Conservation (phyloP, 2,113 vertebrate species). For the Limnothrissa miodon region DNA sequence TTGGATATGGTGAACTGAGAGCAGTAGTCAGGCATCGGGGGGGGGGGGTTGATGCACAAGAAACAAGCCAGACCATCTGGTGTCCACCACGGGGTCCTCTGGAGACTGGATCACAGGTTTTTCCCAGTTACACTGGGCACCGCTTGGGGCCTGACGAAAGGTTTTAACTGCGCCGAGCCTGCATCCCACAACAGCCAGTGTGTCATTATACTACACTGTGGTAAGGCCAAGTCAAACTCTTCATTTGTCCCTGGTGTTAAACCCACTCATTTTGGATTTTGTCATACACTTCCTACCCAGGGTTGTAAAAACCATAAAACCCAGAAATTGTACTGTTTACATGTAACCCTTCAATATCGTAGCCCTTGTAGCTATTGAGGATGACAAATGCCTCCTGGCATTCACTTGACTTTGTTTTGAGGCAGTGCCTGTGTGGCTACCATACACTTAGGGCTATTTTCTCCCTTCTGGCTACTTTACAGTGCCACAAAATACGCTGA, state of each 20-base stretch:
- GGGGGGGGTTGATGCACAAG: slow-evolving; percentile 36
- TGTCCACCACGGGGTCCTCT: slow-evolving; percentile 29
- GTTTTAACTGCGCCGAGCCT: slow-evolving; percentile 54
- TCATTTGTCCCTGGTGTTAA: slow-evolving; percentile 74
- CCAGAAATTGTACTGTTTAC: slow-evolving; percentile 75
- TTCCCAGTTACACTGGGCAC: slow-evolving; percentile 43
- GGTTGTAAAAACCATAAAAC: slow-evolving; percentile 74
- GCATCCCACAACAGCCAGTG: slow-evolving; percentile 57
- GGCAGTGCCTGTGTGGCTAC: slow-evolving; percentile 57
- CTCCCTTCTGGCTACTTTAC: slow-evolving; percentile 53
- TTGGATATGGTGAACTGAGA: slow-evolving; percentile 54
- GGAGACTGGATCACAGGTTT: slow-evolving; percentile 41
- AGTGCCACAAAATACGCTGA: slow-evolving; percentile 51
- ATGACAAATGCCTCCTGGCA: slow-evolving; percentile 67
- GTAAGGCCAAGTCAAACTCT: slow-evolving; percentile 68
- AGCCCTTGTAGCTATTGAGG: slow-evolving; percentile 59
- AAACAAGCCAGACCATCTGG: slow-evolving; percentile 9
- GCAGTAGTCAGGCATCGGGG: slow-evolving; percentile 37
- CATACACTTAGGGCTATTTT: slow-evolving; percentile 62
- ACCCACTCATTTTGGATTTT: slow-evolving; percentile 72
- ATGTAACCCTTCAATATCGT: slow-evolving; percentile 70
- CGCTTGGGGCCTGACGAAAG: slow-evolving; percentile 57
- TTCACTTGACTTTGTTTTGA: slow-evolving; percentile 65
- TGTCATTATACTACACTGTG: slow-evolving; percentile 76
- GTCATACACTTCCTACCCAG: slow-evolving; percentile 68